phyloP scores from a whole-genome alignment of 2,888 invertebrate species.

The Exephanes ischioxanthus region DNA sequence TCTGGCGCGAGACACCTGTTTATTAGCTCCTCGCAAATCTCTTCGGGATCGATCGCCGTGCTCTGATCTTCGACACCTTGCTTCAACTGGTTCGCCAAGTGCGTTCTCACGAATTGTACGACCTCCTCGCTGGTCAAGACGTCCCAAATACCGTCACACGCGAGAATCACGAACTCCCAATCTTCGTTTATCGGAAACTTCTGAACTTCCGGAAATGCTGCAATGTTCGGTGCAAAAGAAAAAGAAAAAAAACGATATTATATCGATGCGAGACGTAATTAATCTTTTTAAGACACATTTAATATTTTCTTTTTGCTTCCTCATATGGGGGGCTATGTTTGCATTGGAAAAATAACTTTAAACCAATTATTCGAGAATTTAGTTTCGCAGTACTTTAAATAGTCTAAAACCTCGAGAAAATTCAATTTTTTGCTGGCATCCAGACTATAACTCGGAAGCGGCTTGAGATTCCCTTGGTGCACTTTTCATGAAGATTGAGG shows the following conservation, averaged over 20 bases:
- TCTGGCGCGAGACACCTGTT: constrained; percentile 98
- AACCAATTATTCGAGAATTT: too few species aligned
- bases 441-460: too few species aligned
- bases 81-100: constrained; percentile 86
- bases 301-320: too few species aligned
- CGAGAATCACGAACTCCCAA: constrained; percentile 98
- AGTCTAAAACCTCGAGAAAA: too few species aligned
- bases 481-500: too few species aligned
- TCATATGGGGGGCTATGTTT: too few species aligned
- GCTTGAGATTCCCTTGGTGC: too few species aligned
- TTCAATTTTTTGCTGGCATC: too few species aligned
- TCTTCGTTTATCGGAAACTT: constrained; percentile 92
- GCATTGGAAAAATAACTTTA: too few species aligned
- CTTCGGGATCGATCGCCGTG: constrained; percentile 94
- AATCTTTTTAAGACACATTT: background rate
- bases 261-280: background rate
- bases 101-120: constrained; percentile 94
- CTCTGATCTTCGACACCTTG: constrained; percentile 82
- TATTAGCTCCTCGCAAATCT: constrained; percentile 98
- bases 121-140: constrained; percentile 98
- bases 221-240: constrained; percentile 71
- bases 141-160: constrained; percentile 99
- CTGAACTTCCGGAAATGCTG: constrained; percentile 97
- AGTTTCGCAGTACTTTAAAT: too few species aligned
- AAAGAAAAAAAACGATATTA: background rate